A percentile compares a stretch with the other conserved stretches of the same genome.
Evolutionary conservation across 92 coral and sea anemone genomes (phyloP).

Genomic region (Galaxea fascicularis): DNA sequence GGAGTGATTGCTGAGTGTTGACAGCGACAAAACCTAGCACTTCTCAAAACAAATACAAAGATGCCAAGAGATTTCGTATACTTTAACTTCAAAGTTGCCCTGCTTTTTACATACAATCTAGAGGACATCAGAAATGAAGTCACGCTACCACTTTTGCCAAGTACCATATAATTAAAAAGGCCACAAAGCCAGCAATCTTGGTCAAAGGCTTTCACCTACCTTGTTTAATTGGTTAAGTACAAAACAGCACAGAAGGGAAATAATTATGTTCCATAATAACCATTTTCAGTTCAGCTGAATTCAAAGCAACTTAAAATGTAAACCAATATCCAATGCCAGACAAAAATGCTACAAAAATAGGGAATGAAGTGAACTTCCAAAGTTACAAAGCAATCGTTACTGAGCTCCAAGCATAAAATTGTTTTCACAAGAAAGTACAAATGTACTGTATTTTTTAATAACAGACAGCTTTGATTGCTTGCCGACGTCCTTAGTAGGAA

Average conservation of each 20-base stretch:
- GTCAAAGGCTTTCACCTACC: conserved; percentile 25
- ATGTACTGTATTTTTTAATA: too few relatives aligned
- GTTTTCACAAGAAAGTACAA: not conserved
- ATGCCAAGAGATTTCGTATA: not conserved
- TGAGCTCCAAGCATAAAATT: not conserved
- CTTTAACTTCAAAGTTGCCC: not conserved
- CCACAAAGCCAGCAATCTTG: not conserved
- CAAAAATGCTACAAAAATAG: conserved; percentile 44
- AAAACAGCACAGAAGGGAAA: not conserved
- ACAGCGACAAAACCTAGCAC: too few relatives aligned
- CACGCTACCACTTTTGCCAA: not conserved
- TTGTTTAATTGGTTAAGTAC: not conserved
- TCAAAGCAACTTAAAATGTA: not conserved
- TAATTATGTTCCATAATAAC: not conserved
- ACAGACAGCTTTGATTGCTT: too few relatives aligned
- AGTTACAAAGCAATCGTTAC: too few relatives aligned
- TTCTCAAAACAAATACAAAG: not conserved
- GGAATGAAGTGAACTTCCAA: not conserved
- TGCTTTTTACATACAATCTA: not conserved
- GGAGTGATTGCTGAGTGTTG: not conserved
- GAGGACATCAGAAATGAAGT: not conserved
- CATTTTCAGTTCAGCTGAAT: conserved; percentile 4
- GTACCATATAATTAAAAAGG: not conserved
- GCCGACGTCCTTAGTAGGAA: too few relatives aligned
- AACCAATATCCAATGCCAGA: not conserved